Evolutionary conservation across 2,797 vertebrate species (phyloP).

Genomic region (Gallinago stenura): DNA sequence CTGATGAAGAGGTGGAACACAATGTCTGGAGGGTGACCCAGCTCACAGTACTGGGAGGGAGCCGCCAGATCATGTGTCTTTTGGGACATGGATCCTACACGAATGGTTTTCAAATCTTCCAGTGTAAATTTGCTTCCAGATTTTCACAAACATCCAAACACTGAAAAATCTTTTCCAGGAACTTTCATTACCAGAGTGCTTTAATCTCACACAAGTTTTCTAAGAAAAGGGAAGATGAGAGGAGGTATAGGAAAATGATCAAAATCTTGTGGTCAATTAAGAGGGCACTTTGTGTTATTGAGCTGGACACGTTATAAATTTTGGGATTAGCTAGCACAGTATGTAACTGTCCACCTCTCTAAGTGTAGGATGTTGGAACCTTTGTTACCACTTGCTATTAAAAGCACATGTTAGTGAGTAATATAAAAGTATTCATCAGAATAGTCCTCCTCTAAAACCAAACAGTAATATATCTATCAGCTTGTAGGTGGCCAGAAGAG

Average conservation of each 20-base stretch:
- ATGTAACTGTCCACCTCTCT: background rate
- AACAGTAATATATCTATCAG: background rate
- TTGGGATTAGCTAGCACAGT: background rate
- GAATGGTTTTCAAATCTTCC: background rate
- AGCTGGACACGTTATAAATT: background rate
- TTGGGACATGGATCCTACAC: background rate
- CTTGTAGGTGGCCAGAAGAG: background rate
- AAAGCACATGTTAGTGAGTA: slow-evolving; percentile 39
- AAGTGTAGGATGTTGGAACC: background rate
- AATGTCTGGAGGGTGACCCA: background rate
- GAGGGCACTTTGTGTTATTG: background rate
- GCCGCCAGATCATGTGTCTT: background rate
- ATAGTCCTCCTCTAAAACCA: background rate
- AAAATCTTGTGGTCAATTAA: background rate
- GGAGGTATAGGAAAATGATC: background rate
- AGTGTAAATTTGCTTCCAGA: background rate
- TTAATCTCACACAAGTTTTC: background rate
- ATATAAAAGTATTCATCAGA: background rate
- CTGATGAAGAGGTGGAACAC: slow-evolving; percentile 1
- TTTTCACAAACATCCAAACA: background rate
- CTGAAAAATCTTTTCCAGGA: background rate
- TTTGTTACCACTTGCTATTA: slow-evolving; percentile 29
- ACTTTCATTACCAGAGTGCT: background rate
- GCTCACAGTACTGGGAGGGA: background rate
- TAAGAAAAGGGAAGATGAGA: background rate